Base-by-base conservation (phyloP, 2,113 vertebrate genomes). In the Aphyosemion australe region DNA sequence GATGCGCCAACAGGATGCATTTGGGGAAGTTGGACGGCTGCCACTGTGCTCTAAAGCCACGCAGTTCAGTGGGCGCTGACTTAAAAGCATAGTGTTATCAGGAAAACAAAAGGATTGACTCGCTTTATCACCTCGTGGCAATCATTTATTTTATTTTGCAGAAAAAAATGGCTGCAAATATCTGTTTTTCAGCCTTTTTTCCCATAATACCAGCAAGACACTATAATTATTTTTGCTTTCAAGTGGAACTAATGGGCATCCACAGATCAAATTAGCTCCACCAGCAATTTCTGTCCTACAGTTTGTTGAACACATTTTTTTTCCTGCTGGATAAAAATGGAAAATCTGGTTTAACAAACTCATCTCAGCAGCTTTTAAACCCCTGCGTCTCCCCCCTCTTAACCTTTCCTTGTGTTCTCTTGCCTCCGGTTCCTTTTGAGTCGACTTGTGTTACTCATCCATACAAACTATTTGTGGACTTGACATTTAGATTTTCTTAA, bases 1-100 rank as follows among this genome's bases (percentile, higher is more conserved):
- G 89, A 91, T 89, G 89, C 89, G 86, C 85, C 82, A 84, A 74
- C 78, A 70, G 78, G 78, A 80, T 78, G 84, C 74, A 52, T 87
- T 83, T 77, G 68, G 74, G 66, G 67, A 89, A 89, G 79, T 88
- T 90, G 86, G 84, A 85, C 32, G 72, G 53, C 54, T 75, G 84
- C 86, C 88, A 86, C 81, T 62, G 67, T 55, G 75, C 83, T 61
- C 70, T 76, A 37, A 65, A 74, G 64, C 63, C 73, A 65, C 18
- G 62, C 59, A 61, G 69, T 49, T 65, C 47, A 74, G 63, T 55
- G 41, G 26, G 67, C 47, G 67, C 76, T 74, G 68, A 66, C 32
- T 63, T 61, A 61, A 41, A 71, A 41, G 61, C 69, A 20, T 37
- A 16, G 31, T 41, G 26, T 19, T 16, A 61, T 72, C 13, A 26